A percentile compares a stretch with the other conserved stretches of the same genome.
Evolutionary conservation across 2,888 invertebrate genomes (phyloP).

Genomic region (Dendrolimus pini): DNA sequence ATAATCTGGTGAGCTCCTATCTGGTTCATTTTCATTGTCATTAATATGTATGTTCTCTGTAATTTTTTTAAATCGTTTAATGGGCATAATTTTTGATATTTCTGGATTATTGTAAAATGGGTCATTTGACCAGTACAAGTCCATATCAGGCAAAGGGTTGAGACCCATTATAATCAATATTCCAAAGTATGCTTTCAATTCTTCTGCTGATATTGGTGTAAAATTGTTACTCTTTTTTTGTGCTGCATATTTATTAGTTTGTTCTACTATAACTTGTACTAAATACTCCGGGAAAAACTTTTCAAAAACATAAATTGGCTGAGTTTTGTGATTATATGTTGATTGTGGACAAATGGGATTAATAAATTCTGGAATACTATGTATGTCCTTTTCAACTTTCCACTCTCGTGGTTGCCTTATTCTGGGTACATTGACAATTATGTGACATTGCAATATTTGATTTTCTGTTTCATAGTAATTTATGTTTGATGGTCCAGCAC

Average conservation of each 20-base stretch:
- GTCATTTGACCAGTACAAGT: constrained; percentile 25
- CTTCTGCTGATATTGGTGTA: constrained; percentile 18
- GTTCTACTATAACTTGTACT: constrained; percentile 18
- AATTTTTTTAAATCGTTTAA: constrained; percentile 24
- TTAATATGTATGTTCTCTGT: constrained; percentile 22
- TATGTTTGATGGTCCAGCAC: constrained; percentile 11
- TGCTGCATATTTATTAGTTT: constrained; percentile 22
- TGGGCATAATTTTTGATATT: constrained; percentile 21
- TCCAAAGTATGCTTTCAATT: constrained; percentile 25
- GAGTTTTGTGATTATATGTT: constrained; percentile 13
- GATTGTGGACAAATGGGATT: constrained; percentile 13
- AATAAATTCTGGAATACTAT: constrained; percentile 14
- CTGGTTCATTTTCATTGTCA: constrained; percentile 18
- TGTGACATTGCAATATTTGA: too few relatives aligned
- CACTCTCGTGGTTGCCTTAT: constrained; percentile 15
- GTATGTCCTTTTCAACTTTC: constrained; percentile 12
- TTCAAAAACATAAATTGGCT: constrained; percentile 12
- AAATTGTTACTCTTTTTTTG: constrained; percentile 22
- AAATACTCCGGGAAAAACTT: constrained; percentile 20
- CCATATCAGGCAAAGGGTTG: constrained; percentile 23
- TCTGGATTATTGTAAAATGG: constrained; percentile 24
- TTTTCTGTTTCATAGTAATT: too few relatives aligned
- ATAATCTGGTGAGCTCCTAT: constrained; percentile 16
- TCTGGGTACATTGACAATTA: too few relatives aligned
- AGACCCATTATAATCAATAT: constrained; percentile 29